These are phyloP conservation scores for Drosophila funebris DNA, from an alignment of 1,140 invertebrate genomes.

Conservation along the genomic window DNA sequence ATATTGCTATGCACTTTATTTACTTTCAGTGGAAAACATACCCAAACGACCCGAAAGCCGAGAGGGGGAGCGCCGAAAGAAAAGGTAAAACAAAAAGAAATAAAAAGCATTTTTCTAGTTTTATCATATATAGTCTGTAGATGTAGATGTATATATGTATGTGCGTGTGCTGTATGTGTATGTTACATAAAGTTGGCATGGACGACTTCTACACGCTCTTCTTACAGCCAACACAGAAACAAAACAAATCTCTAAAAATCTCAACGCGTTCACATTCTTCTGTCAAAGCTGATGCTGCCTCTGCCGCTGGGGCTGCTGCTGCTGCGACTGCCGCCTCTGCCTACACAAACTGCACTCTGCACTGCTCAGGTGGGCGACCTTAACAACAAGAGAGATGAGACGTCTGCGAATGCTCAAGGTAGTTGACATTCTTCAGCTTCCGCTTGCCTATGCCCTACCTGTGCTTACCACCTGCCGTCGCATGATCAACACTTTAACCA, in stretches of 20 bases:
- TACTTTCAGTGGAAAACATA: conserved; percentile 82
- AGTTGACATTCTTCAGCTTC: conserved; percentile 59
- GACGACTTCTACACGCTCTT: conserved; percentile 35
- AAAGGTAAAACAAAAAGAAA: conserved; percentile 63
- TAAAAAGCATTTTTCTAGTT: conserved; percentile 14
- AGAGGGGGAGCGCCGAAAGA: conserved; percentile 81
- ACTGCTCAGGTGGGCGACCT: conserved; percentile 66
- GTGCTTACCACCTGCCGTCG: conserved; percentile 21
- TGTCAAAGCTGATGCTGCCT: conserved; percentile 9
- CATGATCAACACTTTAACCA: conserved; percentile 44
- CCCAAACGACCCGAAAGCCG: conserved; percentile 78
- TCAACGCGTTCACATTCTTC: conserved; percentile 26
- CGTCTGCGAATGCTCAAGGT: conserved; percentile 57
- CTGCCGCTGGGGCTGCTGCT: neutral
- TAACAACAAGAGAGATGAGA: conserved; percentile 36
- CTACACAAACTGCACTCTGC: conserved; percentile 52
- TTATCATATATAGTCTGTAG: conserved; percentile 2
- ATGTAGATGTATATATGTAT: neutral
- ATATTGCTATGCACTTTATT: conserved; percentile 30
- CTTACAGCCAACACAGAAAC: conserved; percentile 1
- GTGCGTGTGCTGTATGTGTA: conserved; percentile 25
- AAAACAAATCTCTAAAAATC: neutral
- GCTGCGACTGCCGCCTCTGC: too few relatives aligned
- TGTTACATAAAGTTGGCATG: conserved; percentile 69
- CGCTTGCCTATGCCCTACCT: conserved; percentile 1